A percentile compares a stretch with the other conserved stretches of the same genome.
Evolutionary conservation across 2,113 vertebrate genomes (phyloP).

Genomic region (Lasiurus borealis): DNA sequence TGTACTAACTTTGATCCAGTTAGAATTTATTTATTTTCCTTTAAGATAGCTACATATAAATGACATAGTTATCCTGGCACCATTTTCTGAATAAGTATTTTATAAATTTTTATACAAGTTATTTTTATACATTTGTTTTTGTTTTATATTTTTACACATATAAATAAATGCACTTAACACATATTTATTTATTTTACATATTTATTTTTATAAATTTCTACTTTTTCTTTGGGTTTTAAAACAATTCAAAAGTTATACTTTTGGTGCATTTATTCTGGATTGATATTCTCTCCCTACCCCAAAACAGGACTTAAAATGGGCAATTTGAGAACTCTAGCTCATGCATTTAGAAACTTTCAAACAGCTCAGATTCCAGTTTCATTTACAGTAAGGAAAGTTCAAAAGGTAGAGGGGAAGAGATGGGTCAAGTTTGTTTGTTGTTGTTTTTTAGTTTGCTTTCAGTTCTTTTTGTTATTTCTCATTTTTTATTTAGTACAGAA

Average conservation of each 20-base stretch:
- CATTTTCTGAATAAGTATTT: not conserved
- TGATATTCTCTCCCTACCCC: not conserved
- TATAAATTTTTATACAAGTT: not conserved
- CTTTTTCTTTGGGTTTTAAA: conserved; percentile 51
- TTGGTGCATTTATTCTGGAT: conserved; percentile 8
- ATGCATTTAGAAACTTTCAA: not conserved
- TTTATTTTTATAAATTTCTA: not conserved
- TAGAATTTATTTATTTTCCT: not conserved
- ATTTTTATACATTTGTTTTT: conserved; percentile 20
- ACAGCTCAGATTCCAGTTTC: not conserved
- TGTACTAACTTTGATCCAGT: not conserved
- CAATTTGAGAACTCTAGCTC: conserved; percentile 23
- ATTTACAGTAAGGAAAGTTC: not conserved
- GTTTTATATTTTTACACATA: not conserved
- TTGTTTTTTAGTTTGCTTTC: not conserved
- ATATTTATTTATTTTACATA: not conserved
- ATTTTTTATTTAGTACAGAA: not conserved
- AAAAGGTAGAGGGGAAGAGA: not conserved
- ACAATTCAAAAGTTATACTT: conserved; percentile 24
- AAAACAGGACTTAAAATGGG: not conserved
- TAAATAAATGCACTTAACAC: not conserved
- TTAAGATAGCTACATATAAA: not conserved
- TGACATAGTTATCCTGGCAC: not conserved
- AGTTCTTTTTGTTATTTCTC: not conserved
- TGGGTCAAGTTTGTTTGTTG: not conserved